Conservation (phyloP, 2,797 vertebrate genomes). For the Enteromius unitaeniatus region DNA sequence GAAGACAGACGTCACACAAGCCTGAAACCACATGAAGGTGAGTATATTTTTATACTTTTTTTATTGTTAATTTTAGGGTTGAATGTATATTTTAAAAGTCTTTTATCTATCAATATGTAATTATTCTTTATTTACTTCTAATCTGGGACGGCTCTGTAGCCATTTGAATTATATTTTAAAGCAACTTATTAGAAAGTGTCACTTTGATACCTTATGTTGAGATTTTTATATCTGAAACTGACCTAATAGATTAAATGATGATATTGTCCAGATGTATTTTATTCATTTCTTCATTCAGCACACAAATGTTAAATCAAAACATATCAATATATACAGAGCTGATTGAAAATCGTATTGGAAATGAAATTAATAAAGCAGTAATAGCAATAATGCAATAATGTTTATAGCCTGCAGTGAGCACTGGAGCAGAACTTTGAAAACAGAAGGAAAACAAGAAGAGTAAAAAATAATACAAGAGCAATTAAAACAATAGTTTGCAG, state of each 20-base stretch:
- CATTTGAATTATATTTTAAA: not conserved
- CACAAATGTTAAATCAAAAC: not conserved
- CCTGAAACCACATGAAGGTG: not conserved
- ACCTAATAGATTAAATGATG: not conserved
- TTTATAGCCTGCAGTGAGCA: not conserved
- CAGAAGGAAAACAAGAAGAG: not conserved
- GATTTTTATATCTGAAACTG: not conserved
- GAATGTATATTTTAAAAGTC: not conserved
- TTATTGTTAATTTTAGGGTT: not conserved
- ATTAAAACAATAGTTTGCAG: constrained; percentile 5
- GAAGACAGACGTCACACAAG: not conserved
- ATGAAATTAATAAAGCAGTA: not conserved
- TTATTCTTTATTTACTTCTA: not conserved
- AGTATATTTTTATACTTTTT: not conserved
- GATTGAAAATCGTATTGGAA: not conserved
- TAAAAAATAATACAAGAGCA: not conserved
- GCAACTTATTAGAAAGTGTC: not conserved
- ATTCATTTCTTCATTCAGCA: not conserved
- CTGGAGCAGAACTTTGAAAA: not conserved
- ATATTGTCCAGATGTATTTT: not conserved
- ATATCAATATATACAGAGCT: not conserved
- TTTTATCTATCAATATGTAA: not conserved
- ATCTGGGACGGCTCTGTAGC: no score
- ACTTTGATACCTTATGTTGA: not conserved
- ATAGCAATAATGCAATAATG: not conserved